A percentile compares a stretch with the other conserved stretches of the same genome.
Conservation (phyloP, 2,797 vertebrate species). For the Danio tinwini region DNA sequence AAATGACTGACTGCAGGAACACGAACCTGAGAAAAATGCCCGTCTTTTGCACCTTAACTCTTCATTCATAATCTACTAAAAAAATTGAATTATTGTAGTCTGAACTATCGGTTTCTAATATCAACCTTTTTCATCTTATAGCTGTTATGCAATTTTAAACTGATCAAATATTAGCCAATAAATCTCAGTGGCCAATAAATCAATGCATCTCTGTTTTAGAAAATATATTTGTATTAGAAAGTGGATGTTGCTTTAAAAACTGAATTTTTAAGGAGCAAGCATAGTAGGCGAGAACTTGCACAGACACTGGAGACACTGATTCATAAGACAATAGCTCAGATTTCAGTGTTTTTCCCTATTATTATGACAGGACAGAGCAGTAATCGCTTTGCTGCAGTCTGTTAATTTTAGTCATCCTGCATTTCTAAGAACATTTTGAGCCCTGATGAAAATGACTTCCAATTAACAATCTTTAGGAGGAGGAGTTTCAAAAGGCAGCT, state of each 20-base stretch:
- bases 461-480: slow-evolving; percentile 39
- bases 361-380: slow-evolving; percentile 42
- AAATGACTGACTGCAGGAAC: too few species aligned
- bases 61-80: too few species aligned
- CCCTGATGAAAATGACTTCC: slow-evolving; percentile 55
- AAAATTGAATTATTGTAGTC: too few species aligned
- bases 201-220: too few species aligned
- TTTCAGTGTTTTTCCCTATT: slow-evolving; percentile 25
- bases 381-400: slow-evolving; percentile 41
- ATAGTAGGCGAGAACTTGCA: slow-evolving; percentile 20
- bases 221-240: not conserved
- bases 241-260: not conserved
- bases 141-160: too few species aligned
- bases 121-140: too few species aligned
- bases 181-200: too few species aligned
- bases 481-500: slow-evolving; percentile 34
- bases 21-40: too few species aligned
- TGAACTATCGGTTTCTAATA: too few species aligned
- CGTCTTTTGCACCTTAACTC: too few species aligned
- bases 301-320: slow-evolving; percentile 17
- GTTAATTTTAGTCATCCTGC: slow-evolving; percentile 29
- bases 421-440: slow-evolving; percentile 43
- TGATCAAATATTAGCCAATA: too few species aligned
- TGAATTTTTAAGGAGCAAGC: not conserved
- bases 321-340: slow-evolving; percentile 50